Evolutionary conservation across 2,113 vertebrate species (phyloP).

Genomic region (Periophthalmodon schlosseri): DNA sequence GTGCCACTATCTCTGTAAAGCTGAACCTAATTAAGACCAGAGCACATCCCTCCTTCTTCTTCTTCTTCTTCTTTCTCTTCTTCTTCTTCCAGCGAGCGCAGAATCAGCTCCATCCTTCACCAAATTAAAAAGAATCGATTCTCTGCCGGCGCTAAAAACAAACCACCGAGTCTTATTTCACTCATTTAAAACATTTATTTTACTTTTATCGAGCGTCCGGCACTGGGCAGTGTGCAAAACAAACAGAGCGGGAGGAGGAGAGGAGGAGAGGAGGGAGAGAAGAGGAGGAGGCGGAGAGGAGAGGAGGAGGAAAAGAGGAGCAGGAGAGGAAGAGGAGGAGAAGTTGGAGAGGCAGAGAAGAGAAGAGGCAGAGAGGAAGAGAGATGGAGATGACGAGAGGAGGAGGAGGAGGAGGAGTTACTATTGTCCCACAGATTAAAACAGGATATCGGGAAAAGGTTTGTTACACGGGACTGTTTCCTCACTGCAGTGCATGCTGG

Average conservation of each 20-base stretch:
- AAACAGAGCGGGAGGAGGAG: not conserved
- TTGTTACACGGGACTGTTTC: not conserved
- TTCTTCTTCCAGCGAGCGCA: constrained; percentile 31
- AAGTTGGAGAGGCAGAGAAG: not conserved
- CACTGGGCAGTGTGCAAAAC: constrained; percentile 14
- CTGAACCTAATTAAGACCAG: constrained; percentile 60
- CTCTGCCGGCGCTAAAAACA: constrained; percentile 35
- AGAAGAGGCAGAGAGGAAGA: not conserved
- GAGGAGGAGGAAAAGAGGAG: too few species aligned
- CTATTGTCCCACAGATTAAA: not conserved
- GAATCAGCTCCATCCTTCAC: constrained; percentile 39
- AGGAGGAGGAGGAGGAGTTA: not conserved
- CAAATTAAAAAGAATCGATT: constrained; percentile 60
- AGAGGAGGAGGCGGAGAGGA: not conserved
- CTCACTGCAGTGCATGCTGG: not conserved
- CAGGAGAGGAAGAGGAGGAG: not conserved
- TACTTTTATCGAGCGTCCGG: constrained; percentile 25
- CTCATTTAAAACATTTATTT: constrained; percentile 55
- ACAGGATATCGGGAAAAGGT: not conserved
- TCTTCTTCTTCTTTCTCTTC: too few species aligned
- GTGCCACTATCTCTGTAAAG: constrained; percentile 40
- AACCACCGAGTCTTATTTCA: constrained; percentile 47
- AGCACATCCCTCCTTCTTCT: constrained; percentile 23
- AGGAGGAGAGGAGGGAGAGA: too few species aligned
- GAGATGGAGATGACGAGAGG: not conserved